These are phyloP conservation scores for Cheirogaleus major DNA, from an alignment of 2,797 vertebrate genomes.

Conservation along the genomic window DNA sequence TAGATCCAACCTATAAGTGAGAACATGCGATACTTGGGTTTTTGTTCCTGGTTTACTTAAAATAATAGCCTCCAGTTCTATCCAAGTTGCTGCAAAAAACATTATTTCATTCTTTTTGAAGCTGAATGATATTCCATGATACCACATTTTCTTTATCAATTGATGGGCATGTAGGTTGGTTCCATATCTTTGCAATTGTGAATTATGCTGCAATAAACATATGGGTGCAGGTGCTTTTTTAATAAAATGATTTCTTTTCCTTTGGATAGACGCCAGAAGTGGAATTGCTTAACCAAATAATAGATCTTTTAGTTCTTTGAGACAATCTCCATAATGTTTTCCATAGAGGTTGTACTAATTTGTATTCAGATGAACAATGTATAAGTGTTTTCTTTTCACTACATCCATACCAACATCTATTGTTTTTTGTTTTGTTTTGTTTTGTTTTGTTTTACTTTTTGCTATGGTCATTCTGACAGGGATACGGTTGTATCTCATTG, in stretches of 20 bases:
- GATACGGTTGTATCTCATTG: neutral
- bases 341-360: neutral
- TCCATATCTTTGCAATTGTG: neutral
- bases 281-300: neutral
- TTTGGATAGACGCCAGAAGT: neutral
- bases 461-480: neutral
- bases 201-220: neutral
- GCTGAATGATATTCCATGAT: too few relatives aligned
- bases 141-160: neutral
- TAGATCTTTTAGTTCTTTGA: neutral
- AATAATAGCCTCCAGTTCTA: too few relatives aligned
- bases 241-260: neutral
- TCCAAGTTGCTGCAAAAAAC: too few relatives aligned
- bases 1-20: too few relatives aligned
- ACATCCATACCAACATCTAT: neutral
- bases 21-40: too few relatives aligned
- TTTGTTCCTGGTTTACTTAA: too few relatives aligned
- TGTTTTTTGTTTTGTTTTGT: too few relatives aligned
- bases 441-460: too few relatives aligned
- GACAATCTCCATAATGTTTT: neutral
- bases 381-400: neutral
- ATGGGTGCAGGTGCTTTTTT: too few relatives aligned
- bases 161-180: neutral
- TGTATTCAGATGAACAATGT: neutral
- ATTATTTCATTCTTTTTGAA: too few relatives aligned